These are phyloP conservation scores for Aptenodytes forsteri DNA, from an alignment of 2,113 vertebrate genomes.

Conservation along the genomic window DNA sequence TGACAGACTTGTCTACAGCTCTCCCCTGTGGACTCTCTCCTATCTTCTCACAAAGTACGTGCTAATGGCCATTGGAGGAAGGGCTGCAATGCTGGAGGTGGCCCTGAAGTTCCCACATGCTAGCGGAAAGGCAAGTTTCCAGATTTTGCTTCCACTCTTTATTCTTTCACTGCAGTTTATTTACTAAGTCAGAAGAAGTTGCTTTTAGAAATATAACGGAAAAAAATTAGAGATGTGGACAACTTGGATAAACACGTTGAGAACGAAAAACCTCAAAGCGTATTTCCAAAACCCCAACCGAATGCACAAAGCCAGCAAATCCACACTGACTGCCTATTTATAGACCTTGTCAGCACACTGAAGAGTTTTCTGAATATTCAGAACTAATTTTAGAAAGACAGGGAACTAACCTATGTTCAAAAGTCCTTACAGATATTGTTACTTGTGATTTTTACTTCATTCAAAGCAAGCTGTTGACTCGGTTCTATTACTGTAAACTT, in stretches of 20 bases:
- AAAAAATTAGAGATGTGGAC: not conserved
- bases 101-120: not conserved
- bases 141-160: not conserved
- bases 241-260: not conserved
- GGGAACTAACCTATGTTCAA: not conserved
- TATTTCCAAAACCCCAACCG: not conserved
- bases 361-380: not conserved
- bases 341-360: not conserved
- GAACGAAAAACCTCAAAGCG: not conserved
- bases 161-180: not conserved
- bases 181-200: not conserved
- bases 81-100: not conserved
- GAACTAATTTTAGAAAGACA: not conserved
- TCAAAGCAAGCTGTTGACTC: not conserved
- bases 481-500: not conserved
- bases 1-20: not conserved
- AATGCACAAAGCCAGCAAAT: not conserved
- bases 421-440: not conserved
- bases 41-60: rapidly evolving
- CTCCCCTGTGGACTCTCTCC: not conserved
- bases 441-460: not conserved
- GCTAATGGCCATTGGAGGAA: not conserved
- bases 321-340: not conserved
- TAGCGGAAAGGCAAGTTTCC: not conserved
- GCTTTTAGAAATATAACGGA: not conserved